Evolutionary conservation across 2,888 invertebrate species (phyloP).

Genomic region (Bruchidius siliquastri): DNA sequence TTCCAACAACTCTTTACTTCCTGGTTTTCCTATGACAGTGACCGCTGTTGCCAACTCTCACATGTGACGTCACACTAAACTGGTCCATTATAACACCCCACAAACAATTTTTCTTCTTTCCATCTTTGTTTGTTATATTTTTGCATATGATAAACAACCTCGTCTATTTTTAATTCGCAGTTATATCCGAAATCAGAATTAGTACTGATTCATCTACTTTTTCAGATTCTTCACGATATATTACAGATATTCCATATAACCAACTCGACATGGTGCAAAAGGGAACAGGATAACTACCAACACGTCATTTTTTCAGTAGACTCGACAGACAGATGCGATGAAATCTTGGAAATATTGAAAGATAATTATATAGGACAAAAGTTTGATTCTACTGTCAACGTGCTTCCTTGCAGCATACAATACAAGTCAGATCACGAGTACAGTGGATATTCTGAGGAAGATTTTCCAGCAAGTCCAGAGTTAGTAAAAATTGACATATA

Average conservation of each 20-base stretch:
- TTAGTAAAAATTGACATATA: not conserved
- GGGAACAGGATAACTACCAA: constrained; percentile 50
- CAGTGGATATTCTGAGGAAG: constrained; percentile 5
- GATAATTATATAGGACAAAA: constrained; percentile 59
- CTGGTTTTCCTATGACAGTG: too few relatives aligned
- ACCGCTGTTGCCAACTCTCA: too few relatives aligned
- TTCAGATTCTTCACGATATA: constrained; percentile 52
- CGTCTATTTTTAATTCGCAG: too few relatives aligned
- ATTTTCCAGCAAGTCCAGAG: not conserved
- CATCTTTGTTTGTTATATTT: too few relatives aligned
- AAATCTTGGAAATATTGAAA: constrained; percentile 54
- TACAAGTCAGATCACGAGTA: constrained; percentile 38
- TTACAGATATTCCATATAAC: constrained; percentile 52
- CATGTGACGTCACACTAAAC: too few relatives aligned
- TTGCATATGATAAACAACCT: too few relatives aligned
- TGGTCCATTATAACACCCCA: too few relatives aligned
- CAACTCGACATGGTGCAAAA: constrained; percentile 55
- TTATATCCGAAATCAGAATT: too few relatives aligned
- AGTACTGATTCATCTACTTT: constrained; percentile 2
- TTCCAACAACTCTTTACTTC: too few relatives aligned
- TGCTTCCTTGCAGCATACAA: constrained; percentile 60
- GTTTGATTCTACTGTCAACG: constrained; percentile 56
- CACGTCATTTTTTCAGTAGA: constrained; percentile 59
- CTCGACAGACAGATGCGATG: constrained; percentile 56
- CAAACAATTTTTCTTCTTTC: too few relatives aligned